Evolutionary conservation across 2,113 vertebrate species (phyloP).

Genomic region (Odontesthes bonariensis): DNA sequence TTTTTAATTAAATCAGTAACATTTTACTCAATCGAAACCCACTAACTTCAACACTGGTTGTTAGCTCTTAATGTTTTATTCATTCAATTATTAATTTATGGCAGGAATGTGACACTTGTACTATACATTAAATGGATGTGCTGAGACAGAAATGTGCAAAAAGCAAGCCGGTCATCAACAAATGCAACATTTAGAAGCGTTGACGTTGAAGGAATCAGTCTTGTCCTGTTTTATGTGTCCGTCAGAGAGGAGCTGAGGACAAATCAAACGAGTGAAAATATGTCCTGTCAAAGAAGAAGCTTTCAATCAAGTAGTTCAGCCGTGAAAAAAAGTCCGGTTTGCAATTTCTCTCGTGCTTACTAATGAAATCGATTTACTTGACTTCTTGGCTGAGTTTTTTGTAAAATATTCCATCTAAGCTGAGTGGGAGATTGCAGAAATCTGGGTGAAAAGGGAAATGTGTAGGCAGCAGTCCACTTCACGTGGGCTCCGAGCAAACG

Average conservation of each 20-base stretch:
- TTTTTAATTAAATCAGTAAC: no score
- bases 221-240: slow-evolving; percentile 7
- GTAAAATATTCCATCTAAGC: slow-evolving; percentile 24
- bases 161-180: slow-evolving; percentile 17
- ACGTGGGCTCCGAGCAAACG: slow-evolving; percentile 12
- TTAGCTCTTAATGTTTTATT: no score
- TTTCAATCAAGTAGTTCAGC: slow-evolving; percentile 21
- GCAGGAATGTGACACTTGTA: neutral
- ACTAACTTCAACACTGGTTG: no score
- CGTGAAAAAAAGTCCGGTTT: slow-evolving; percentile 28
- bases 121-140: neutral
- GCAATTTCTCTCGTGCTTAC: slow-evolving; percentile 19
- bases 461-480: slow-evolving; percentile 18
- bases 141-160: slow-evolving; percentile 20
- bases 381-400: slow-evolving; percentile 31
- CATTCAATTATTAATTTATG: no score
- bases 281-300: slow-evolving; percentile 13
- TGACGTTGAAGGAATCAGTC: slow-evolving; percentile 12
- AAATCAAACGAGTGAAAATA: slow-evolving; percentile 31
- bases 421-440: slow-evolving; percentile 18
- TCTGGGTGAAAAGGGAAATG: slow-evolving; percentile 24
- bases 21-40: no score
- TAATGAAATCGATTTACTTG: slow-evolving; percentile 30
- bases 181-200: slow-evolving; percentile 47
- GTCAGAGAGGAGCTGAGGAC: slow-evolving; percentile 19